Conservation (phyloP, 1,140 invertebrate species). For the Holotrichia oblita region DNA sequence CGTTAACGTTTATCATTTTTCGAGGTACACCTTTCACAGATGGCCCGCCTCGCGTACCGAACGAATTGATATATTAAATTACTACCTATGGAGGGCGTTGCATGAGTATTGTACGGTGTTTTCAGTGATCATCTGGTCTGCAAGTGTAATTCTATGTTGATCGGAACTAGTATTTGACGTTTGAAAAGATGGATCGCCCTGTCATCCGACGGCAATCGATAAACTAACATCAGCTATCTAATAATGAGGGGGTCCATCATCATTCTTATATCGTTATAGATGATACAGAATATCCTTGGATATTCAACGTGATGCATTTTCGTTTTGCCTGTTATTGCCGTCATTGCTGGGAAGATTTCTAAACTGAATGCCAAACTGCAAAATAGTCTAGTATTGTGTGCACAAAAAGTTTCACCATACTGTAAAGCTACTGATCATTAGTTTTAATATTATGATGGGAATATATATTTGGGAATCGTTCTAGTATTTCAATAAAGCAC, state of each 20-base stretch:
- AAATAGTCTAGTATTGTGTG: too few relatives aligned
- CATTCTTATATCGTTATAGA: neutral
- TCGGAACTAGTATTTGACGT: conserved; percentile 1
- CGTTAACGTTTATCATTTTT: conserved; percentile 31
- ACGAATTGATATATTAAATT: neutral
- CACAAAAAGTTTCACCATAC: too few relatives aligned
- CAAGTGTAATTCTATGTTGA: conserved; percentile 18
- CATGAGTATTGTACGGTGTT: conserved; percentile 6
- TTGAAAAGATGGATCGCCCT: conserved; percentile 5
- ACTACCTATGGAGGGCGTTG: neutral
- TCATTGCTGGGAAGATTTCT: too few relatives aligned
- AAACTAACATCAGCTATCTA: neutral
- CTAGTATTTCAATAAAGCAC: too few relatives aligned
- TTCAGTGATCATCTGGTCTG: conserved; percentile 26
- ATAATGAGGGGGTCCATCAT: conserved; percentile 21
- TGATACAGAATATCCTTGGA: neutral
- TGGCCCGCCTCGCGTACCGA: neutral
- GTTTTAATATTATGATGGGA: too few relatives aligned
- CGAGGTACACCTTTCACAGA: conserved; percentile 17
- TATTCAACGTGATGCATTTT: too few relatives aligned
- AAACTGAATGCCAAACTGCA: too few relatives aligned
- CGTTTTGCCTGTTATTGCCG: too few relatives aligned
- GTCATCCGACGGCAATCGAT: neutral
- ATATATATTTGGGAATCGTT: too few relatives aligned
- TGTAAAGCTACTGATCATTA: too few relatives aligned